Percentiles rank a stretch among this genome's conserved stretches.
Evolutionary conservation across 2,797 vertebrate genomes (phyloP).

Genomic region (Catharus ustulatus): DNA sequence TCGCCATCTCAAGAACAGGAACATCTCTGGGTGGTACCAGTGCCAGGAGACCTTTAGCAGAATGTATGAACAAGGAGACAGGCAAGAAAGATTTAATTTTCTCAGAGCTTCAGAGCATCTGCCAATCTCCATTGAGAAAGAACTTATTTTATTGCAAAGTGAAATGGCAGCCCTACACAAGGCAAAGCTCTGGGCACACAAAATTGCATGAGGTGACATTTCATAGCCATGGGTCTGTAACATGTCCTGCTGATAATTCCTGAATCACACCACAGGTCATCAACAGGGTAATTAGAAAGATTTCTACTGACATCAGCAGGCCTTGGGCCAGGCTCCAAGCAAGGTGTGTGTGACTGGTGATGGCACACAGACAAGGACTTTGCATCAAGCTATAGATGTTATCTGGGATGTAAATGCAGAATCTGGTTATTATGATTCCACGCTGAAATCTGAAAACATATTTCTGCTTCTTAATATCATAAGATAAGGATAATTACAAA

Average conservation of each 20-base stretch:
- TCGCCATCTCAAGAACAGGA: background rate
- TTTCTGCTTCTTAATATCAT: background rate
- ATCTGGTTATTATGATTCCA: background rate
- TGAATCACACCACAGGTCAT: background rate
- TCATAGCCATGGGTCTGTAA: background rate
- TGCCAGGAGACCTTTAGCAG: background rate
- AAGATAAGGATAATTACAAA: conserved; percentile 55
- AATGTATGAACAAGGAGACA: background rate
- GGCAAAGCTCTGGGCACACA: background rate
- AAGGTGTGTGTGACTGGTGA: background rate
- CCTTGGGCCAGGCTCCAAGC: background rate
- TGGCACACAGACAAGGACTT: background rate
- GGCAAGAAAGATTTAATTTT: background rate
- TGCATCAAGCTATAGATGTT: background rate
- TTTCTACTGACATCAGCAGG: background rate
- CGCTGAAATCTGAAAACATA: background rate
- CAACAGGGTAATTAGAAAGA: background rate
- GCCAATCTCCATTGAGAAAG: background rate
- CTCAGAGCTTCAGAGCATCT: background rate
- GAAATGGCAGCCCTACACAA: background rate
- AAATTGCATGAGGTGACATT: background rate
- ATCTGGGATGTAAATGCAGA: background rate
- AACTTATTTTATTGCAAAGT: background rate
- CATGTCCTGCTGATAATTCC: background rate
- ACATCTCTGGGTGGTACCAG: background rate